A percentile compares a stretch with the other conserved stretches of the same genome.
phyloP scores from a whole-genome alignment of 2,797 vertebrate genomes.

The Crotalus adamanteus region DNA sequence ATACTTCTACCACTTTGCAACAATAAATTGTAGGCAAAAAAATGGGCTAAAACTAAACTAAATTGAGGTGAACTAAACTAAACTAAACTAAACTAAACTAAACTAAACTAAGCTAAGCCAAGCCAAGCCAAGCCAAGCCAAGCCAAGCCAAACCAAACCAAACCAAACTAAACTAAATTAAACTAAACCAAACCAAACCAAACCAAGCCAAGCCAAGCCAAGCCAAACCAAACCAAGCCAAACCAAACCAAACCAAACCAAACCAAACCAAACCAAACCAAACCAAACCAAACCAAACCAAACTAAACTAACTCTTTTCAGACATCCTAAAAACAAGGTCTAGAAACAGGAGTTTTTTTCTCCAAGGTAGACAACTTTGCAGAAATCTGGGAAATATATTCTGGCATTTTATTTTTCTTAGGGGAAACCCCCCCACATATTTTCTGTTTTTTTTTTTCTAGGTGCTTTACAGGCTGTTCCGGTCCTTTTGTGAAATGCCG shows the following conservation, averaged over 20 bases:
- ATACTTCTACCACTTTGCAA: neutral
- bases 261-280: neutral
- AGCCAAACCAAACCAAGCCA: too few relatives aligned
- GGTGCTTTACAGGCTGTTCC: constrained; percentile 84
- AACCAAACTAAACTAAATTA: too few relatives aligned
- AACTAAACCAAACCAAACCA: too few relatives aligned
- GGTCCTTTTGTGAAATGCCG: constrained; percentile 78
- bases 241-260: neutral
- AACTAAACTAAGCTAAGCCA: too few relatives aligned
- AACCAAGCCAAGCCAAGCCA: too few relatives aligned
- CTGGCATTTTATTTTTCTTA: neutral
- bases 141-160: too few relatives aligned
- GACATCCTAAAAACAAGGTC: neutral
- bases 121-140: too few relatives aligned
- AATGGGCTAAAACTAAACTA: neutral
- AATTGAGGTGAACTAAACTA: neutral
- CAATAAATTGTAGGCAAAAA: neutral
- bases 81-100: too few relatives aligned
- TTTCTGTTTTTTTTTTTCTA: constrained; percentile 34
- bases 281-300: neutral
- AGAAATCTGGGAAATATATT: neutral
- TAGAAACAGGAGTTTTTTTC: neutral
- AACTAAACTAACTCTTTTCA: neutral
- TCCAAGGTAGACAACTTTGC: neutral
- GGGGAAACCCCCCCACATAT: neutral